Base-by-base conservation (phyloP, 2,888 invertebrate species). In the Fabriciana adippe region DNA sequence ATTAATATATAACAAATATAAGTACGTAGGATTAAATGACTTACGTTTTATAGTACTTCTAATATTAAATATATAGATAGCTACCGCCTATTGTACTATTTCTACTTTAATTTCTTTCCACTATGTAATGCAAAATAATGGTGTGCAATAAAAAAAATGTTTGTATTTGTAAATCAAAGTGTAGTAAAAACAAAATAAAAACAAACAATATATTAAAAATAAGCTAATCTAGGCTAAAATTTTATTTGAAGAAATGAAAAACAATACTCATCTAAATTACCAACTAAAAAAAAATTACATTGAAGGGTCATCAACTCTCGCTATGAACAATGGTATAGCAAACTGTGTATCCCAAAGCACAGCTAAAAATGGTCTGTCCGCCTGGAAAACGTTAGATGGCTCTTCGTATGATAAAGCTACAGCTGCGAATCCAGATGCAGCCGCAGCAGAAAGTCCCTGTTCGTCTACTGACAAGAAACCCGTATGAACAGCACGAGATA, bases 391-490 rank as follows among this genome's bases (percentile, higher is more conserved):
- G 0, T 86, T 68, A 6, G 85, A 73, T 2, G 88, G 83, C 1
- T 86, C 82, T n/a, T 88, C 86, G 45, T 89, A 87, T 1, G 93
- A 93, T 5, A 94, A 75, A 1, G 93, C 93, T 0, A 93, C 88
- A 0, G 88, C 93, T 4, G 87, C 82, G 35, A 93, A 84, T 0
- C 86, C 79, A 1, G 92, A 88, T 0, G 91, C 89, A 1, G 93
- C 93, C 0, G 93, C 85, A 0, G 93, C 94, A 1, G 86, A 82
- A 0, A 89, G 90, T 14, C 94, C 94, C 60, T 87, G 78, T 71
- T 94, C 93, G 56, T 94, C 93, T 1, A 94, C 90, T 1, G 90
- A 86, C n/a, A 94, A 74, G 18, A 85, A 79, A 0, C 93, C 93
- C 18, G 93, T 89, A 75, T 94, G 94, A 2, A 93, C 66, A 0